These are phyloP conservation scores for Ornithorhynchus anatinus DNA, from an alignment of 2,113 vertebrate species.

Conservation along the genomic window DNA sequence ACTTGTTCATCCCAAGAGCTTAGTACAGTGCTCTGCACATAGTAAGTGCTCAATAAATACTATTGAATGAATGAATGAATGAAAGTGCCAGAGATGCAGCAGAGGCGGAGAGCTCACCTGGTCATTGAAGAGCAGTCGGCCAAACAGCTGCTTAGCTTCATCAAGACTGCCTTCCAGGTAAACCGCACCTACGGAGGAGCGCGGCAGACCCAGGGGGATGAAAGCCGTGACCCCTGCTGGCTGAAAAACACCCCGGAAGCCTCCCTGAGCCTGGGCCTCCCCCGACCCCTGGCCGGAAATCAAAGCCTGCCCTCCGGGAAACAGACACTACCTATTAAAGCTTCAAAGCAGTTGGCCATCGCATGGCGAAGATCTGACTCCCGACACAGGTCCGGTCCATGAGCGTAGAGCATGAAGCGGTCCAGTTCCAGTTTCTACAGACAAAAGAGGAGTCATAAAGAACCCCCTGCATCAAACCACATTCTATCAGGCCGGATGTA, in stretches of 20 bases:
- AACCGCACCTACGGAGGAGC: slow-evolving; percentile 84
- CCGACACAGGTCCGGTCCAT: slow-evolving; percentile 95
- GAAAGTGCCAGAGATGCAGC: too few relatives aligned
- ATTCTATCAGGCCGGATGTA: too few relatives aligned
- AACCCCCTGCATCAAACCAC: too few relatives aligned
- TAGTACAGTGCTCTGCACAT: too few relatives aligned
- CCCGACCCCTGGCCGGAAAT: too few relatives aligned
- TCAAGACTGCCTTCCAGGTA: slow-evolving; percentile 95
- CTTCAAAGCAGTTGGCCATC: slow-evolving; percentile 99
- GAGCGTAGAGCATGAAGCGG: slow-evolving; percentile 98
- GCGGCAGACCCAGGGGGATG: too few relatives aligned
- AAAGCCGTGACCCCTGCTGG: too few relatives aligned
- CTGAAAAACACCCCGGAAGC: slow-evolving; percentile 28
- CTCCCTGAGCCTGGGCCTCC: background rate
- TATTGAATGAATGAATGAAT: too few relatives aligned
- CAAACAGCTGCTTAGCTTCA: slow-evolving; percentile 92
- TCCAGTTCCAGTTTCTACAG: slow-evolving; percentile 95
- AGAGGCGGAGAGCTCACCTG: too few relatives aligned
- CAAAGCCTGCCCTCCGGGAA: too few relatives aligned
- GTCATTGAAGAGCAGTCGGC: slow-evolving; percentile 91
- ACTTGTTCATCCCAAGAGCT: too few relatives aligned
- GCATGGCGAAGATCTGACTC: slow-evolving; percentile 97
- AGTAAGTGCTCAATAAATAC: too few relatives aligned
- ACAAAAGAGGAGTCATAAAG: slow-evolving; percentile 47
- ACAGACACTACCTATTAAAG: slow-evolving; percentile 87